These are phyloP conservation scores for Zosterops hypoxanthus DNA, from an alignment of 2,113 vertebrate genomes.

Conservation along the genomic window DNA sequence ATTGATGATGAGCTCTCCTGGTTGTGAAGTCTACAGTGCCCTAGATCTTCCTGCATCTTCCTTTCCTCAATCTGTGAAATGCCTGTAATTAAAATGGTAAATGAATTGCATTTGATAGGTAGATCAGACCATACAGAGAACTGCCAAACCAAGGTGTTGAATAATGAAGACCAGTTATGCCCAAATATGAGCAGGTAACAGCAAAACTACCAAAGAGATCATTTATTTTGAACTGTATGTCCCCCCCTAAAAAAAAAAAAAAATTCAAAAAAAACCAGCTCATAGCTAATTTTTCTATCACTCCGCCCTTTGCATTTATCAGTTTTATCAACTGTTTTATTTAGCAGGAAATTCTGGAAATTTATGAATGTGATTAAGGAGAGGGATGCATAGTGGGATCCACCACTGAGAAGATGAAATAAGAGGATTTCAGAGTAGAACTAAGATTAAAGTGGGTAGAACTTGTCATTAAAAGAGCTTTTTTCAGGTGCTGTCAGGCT, in stretches of 20 bases:
- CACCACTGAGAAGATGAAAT: background rate
- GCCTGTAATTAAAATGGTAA: background rate
- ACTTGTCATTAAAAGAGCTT: background rate
- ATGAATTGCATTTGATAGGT: background rate
- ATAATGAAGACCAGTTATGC: background rate
- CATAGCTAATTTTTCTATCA: background rate
- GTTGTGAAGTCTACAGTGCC: background rate
- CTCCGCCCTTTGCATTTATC: background rate
- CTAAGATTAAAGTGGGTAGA: background rate
- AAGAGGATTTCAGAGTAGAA: background rate
- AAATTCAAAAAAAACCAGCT: rapidly evolving
- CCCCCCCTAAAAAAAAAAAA: background rate
- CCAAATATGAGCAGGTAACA: background rate
- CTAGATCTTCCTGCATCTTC: background rate
- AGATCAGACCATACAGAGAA: background rate
- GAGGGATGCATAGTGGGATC: background rate
- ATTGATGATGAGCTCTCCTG: background rate
- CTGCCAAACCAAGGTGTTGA: background rate
- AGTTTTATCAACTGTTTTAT: background rate
- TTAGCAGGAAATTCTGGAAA: background rate
- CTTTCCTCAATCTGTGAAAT: background rate
- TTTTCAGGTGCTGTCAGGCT: background rate
- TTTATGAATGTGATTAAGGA: background rate
- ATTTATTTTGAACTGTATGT: background rate
- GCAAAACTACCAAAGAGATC: background rate